phyloP scores from a whole-genome alignment of 2,888 invertebrate genomes.

The Tenthredo distinguenda region DNA sequence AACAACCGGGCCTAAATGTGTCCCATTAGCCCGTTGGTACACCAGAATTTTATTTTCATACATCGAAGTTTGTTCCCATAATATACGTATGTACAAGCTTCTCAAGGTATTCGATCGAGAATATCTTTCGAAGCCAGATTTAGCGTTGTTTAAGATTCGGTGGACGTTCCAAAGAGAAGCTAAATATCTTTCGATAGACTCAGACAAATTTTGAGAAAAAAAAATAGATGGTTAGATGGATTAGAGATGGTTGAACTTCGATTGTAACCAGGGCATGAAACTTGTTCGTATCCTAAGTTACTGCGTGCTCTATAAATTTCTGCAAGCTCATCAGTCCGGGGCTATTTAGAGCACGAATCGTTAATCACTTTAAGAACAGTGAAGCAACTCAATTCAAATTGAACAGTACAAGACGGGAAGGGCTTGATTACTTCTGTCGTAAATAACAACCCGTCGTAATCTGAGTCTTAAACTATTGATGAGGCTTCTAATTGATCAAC shows the following conservation, averaged over 20 bases:
- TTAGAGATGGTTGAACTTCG: not conserved
- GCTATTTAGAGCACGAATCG: constrained; percentile 3
- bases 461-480: not conserved
- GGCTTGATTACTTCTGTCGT: not conserved
- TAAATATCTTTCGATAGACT: no score
- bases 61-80: not conserved
- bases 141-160: no score
- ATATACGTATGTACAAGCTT: not conserved
- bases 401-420: not conserved
- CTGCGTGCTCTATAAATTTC: not conserved
- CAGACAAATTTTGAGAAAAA: not conserved
- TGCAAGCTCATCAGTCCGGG: not conserved
- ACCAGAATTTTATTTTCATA: constrained; percentile 12
- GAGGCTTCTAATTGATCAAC: not conserved
- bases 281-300: not conserved
- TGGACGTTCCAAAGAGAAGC: no score
- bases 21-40: constrained; percentile 38
- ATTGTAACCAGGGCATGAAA: not conserved
- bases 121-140: not conserved
- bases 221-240: not conserved
- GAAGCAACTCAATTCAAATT: constrained; percentile 1
- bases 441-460: constrained; percentile 2
- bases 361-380: not conserved
- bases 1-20: constrained; percentile 45
- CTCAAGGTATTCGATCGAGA: not conserved